Base-by-base conservation (phyloP, 2,113 vertebrate genomes). In the Leptosomus discolor region DNA sequence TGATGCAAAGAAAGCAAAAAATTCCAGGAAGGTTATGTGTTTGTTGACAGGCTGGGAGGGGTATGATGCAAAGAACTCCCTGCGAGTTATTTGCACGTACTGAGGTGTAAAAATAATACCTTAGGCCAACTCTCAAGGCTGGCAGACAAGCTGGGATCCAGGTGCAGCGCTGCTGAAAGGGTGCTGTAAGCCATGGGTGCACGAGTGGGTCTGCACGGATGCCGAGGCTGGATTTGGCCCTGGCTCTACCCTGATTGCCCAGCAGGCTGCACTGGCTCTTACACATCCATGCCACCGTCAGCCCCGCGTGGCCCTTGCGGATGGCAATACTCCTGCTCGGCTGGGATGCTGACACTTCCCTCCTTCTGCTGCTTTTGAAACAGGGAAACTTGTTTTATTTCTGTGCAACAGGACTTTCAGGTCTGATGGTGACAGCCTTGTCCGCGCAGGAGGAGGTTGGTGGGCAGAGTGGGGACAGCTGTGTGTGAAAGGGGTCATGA, bases 1-100 rank as follows among this genome's bases (percentile, higher is more conserved):
- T 6, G 64, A 43, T 70, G 80, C n/a, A 92, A 96, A 92, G 76
- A 84, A 77, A 83, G 63, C 30, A 95, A 88, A n/a, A 94, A 93
- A 78, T 92, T 80, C 80, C 76, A 94, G 83, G 88, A 93, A 91
- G 64, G 64, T 68, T 71, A 86, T 60, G 68, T 92, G 56, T 88
- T 95, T 94, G 64, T 71, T 84, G 71, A 88, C 43, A 51, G 46
- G 18, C 56, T 75, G 39, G 64, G 37, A 70, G 37, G 22, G 21
- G 6, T 29, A 48, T 57, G 79, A 95, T 93, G 88, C 51, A 92
- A 69, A 64, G 39, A 64, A 73, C 36, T 80, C 71, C 11, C n/a
- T 39, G 14, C 16, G 9, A 32, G 34, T 57, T 54, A 61, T 58
- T 75, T 74, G 83, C 82, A 86, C 0, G 2, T 84, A 67, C 39